phyloP scores from a whole-genome alignment of 2,797 vertebrate species.

The Tangara arthus region DNA sequence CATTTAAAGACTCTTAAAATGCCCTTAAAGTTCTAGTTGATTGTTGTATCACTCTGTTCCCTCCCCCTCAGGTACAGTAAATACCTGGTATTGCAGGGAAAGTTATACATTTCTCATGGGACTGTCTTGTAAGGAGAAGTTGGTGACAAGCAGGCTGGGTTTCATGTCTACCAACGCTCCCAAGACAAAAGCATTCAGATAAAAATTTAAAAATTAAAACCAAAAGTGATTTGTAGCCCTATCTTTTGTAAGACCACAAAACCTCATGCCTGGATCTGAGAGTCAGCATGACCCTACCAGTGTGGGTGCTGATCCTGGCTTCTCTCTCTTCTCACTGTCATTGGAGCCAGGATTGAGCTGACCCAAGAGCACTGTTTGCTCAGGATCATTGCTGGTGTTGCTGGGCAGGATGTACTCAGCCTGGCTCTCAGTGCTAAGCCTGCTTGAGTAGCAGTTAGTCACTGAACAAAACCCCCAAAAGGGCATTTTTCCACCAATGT shows the following conservation, averaged over 20 bases:
- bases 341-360: not conserved
- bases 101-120: not conserved
- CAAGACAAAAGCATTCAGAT: not conserved
- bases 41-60: not conserved
- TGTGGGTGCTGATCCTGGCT: not conserved
- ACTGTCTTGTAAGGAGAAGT: not conserved
- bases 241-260: not conserved
- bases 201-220: not conserved
- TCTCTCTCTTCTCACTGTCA: not conserved
- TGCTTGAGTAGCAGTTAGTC: not conserved
- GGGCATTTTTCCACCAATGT: not conserved
- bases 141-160: not conserved
- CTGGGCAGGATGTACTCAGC: not conserved
- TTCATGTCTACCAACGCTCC: not conserved
- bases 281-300: not conserved
- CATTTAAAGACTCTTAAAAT: not conserved
- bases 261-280: not conserved
- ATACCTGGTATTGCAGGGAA: not conserved
- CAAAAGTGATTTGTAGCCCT: not conserved
- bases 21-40: not conserved
- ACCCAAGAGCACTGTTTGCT: not conserved
- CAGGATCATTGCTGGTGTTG: not conserved
- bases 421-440: slow-evolving; percentile 10
- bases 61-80: not conserved
- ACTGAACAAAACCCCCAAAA: slow-evolving; percentile 25